phyloP scores from a whole-genome alignment of 2,797 vertebrate genomes.

The Cryptoblepharus egeriae region DNA sequence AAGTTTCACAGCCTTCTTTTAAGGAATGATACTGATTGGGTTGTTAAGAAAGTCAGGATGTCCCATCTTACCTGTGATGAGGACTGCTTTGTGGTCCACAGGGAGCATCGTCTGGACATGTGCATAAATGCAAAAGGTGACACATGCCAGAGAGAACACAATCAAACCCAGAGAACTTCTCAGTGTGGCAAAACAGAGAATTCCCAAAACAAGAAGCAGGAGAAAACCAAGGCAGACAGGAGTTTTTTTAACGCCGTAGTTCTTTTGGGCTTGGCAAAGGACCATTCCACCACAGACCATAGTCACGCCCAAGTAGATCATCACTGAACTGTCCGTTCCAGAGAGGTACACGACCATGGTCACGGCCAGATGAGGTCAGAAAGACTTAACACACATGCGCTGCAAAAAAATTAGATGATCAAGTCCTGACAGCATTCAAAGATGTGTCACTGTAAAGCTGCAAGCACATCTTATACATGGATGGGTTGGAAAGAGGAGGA shows the following conservation, averaged over 20 bases:
- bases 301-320: conserved; percentile 47
- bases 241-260: rapidly evolving
- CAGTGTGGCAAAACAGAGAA: conserved; percentile 30
- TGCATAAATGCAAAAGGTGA: not conserved
- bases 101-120: conserved; percentile 61
- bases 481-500: conserved; percentile 43
- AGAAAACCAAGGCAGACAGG: conserved; percentile 42
- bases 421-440: not conserved
- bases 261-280: conserved; percentile 44
- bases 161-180: conserved; percentile 55
- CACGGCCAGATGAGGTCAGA: not conserved
- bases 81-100: conserved; percentile 68
- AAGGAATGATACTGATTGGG: not conserved
- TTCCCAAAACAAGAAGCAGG: conserved; percentile 52
- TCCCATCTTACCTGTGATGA: conserved; percentile 80
- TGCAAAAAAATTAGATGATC: not conserved
- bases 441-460: conserved; percentile 46
- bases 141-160: conserved; percentile 46
- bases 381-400: not conserved
- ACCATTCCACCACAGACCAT: conserved; percentile 17
- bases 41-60: rapidly evolving
- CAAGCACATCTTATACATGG: conserved; percentile 63
- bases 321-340: not conserved
- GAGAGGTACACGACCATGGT: conserved; percentile 56
- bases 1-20: not conserved